Base-by-base conservation (phyloP, 2,888 invertebrate genomes). In the Microchrysa polita region DNA sequence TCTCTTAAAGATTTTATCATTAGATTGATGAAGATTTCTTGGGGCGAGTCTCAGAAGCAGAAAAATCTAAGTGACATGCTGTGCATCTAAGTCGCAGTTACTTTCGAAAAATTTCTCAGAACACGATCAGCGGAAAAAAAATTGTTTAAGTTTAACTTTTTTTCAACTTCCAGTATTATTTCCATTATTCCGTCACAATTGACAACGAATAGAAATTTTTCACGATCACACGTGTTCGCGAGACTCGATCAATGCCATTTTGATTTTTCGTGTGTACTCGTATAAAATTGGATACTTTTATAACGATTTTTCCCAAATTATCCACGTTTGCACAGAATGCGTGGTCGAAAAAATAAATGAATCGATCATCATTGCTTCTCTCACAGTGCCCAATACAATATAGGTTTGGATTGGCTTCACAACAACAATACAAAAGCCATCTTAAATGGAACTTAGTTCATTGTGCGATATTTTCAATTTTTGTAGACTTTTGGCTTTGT, bases 401-500 rank as follows among this genome's bases (percentile, higher is more conserved):
- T 57, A 40, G 48, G 48, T 20, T 69, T 27, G 55, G 48, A 40
- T 69, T 27, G 55, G 69, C 55, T 69, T 69, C 55, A 57, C 57
- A 22, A 7, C 23, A 34, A 69, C n/a, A 14, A 18, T 55, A 55
- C 69, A 69, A 69, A 57, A 14, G 57, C 57, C 42, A 69, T 69
- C 55, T 55, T 55, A 57, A 69, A 69, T 69, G 69, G 69, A 69
- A 69, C 57, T 69, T 69, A 42, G 20, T 67, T 53, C 48, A 69
- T 69, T 69, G 69, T 69, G 10, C 20, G 55, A 40, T 16, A 67
- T 23, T 69, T 69, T 69, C 69, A 69, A 69, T 69, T 69, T 34
- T 69, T 57, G 69, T 69, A 42, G 44, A 34, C 48, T 65, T 65
- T 44, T 48, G 48, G 65, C 34, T 34, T 65, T 65, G 65, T 65